Conservation (phyloP, 2,888 invertebrate genomes). For the Lutraria lutraria region DNA sequence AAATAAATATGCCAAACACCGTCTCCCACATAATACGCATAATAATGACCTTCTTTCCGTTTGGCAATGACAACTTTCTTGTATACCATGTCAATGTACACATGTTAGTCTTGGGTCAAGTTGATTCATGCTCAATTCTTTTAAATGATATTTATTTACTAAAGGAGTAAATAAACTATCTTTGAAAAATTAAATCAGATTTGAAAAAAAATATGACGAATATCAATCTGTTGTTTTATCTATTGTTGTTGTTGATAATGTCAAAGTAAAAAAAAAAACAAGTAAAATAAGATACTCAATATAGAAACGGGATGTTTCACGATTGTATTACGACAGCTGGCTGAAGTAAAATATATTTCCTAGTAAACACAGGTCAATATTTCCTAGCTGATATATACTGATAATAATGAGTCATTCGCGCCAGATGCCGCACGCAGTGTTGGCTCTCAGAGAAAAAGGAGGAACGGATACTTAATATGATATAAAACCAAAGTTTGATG, state of each 20-base stretch:
- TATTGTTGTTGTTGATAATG: too few relatives aligned
- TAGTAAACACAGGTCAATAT: slow-evolving; percentile 7
- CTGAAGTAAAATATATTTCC: not conserved
- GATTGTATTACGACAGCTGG: not conserved
- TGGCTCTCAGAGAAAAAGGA: not conserved
- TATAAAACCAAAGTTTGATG: not conserved
- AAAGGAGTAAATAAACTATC: too few relatives aligned
- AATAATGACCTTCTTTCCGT: not conserved
- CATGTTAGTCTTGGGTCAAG: too few relatives aligned
- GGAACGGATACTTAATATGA: not conserved
- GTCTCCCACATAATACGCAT: not conserved
- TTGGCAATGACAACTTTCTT: too few relatives aligned
- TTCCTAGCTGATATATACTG: not conserved
- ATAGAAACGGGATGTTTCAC: not conserved
- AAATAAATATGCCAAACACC: not conserved
- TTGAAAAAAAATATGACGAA: too few relatives aligned
- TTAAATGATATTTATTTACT: too few relatives aligned
- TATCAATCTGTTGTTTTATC: too few relatives aligned
- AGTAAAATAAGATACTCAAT: too few relatives aligned
- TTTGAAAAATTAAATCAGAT: too few relatives aligned
- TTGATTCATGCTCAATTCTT: too few relatives aligned
- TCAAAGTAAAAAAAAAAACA: too few relatives aligned
- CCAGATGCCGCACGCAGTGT: slow-evolving; percentile 5
- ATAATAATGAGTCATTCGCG: not conserved
- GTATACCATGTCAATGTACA: too few relatives aligned